Base-by-base conservation (phyloP, 2,797 vertebrate species). In the Cuniculus paca region DNA sequence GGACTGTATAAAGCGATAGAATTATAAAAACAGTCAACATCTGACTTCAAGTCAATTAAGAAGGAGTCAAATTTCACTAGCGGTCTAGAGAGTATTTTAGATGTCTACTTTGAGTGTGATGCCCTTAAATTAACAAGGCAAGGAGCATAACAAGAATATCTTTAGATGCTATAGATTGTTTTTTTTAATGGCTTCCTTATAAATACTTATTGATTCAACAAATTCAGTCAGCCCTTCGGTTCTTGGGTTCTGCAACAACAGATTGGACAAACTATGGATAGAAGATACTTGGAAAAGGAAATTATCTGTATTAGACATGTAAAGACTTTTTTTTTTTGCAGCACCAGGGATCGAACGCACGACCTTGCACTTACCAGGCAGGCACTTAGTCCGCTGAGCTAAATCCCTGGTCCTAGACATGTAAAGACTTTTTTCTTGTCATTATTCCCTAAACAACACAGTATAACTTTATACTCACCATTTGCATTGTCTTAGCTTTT, bases 21-120 rank as follows among this genome's bases (percentile, higher is more conserved):
- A 13, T 88, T 78, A 70, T 54, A 56, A 36, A 91, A 87, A 56
- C 68, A 74, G 83, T 4, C 39, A 78, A 36, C 14, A 79, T 5
- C 86, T 92, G 68, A 91, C 5, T 63, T 86, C 90, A 79, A 50
- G 56, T 79, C 12, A 61, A 60, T 39, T 68, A 50, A 92, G 63
- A 39, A 88, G 70, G 50, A 93, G 63, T 60, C 0, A 80, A 65
- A 63, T 52, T 52, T 34, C 24, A 48, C 3, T 42, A 68, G 39
- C 70, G 0, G 8, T 61, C 50, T 84, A 2, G 42, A 90, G 81
- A 78, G 1, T 74, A n/a, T 80, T 26, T 60, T 60, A 84, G 12
- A 56, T 61, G 1, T 58, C n/a, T 28, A 56, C 34, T 65, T 65
- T 68, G 39, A 75, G 34, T 26, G 19, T 34, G 7, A 65, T 80